phyloP scores from a whole-genome alignment of 2,797 vertebrate genomes.

The Ibycter americanus region DNA sequence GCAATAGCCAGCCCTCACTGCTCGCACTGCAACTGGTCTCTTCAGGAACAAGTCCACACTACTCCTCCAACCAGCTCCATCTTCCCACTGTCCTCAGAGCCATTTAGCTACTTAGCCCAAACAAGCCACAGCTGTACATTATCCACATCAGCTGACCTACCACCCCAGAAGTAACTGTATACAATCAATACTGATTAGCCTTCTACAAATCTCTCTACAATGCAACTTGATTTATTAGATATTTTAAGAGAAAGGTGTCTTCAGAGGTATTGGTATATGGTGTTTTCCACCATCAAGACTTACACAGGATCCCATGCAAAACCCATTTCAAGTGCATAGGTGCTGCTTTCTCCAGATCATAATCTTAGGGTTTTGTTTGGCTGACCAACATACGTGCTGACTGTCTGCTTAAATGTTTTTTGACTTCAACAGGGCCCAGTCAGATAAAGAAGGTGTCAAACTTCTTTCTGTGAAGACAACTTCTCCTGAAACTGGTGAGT shows the following conservation, averaged over 20 bases:
- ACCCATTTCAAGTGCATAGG: background rate
- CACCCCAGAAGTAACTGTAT: too few species aligned
- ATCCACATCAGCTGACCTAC: too few species aligned
- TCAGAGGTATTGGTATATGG: background rate
- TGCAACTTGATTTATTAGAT: background rate
- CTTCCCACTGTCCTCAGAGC: too few species aligned
- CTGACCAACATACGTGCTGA: background rate
- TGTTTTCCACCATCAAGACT: background rate
- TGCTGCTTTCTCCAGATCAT: background rate
- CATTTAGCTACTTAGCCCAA: too few species aligned
- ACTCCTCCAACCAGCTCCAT: too few species aligned
- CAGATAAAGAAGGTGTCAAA: constrained; percentile 92
- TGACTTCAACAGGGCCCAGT: constrained; percentile 82
- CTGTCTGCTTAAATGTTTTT: constrained; percentile 46
- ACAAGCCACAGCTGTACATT: too few species aligned
- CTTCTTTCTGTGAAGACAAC: constrained; percentile 92
- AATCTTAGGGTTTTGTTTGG: background rate
- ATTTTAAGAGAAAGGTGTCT: background rate
- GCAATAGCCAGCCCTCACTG: too few species aligned
- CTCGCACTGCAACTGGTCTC: too few species aligned
- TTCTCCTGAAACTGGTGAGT: constrained; percentile 85
- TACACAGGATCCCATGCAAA: background rate
- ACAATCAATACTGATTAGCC: too few species aligned
- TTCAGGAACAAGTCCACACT: too few species aligned
- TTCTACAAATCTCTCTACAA: too few species aligned